Conservation (phyloP, 1,140 invertebrate species). For the Eueides isabella region DNA sequence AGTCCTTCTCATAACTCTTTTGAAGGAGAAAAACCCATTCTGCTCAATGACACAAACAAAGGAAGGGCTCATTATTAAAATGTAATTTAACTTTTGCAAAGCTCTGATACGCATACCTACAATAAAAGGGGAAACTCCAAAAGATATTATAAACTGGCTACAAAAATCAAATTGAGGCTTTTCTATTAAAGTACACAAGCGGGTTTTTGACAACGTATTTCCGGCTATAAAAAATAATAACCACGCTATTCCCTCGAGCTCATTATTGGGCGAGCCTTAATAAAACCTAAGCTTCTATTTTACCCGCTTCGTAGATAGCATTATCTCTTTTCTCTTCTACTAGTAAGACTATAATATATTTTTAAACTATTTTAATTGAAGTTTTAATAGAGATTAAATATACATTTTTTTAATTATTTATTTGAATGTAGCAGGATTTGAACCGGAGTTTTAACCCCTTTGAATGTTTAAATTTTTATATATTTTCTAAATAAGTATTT, state of each 20-base stretch:
- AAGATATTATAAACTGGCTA: not conserved
- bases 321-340: slow-evolving; percentile 16
- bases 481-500: too few species aligned
- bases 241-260: slow-evolving; percentile 32
- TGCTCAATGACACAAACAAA: not conserved
- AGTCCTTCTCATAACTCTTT: not conserved
- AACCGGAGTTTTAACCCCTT: too few species aligned
- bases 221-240: slow-evolving; percentile 41
- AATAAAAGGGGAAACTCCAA: not conserved
- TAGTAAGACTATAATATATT: not conserved
- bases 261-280: slow-evolving; percentile 38
- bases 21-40: not conserved
- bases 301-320: slow-evolving; percentile 19
- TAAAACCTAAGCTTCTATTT: slow-evolving; percentile 35
- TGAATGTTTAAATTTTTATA: too few species aligned
- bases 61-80: not conserved
- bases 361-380: not conserved
- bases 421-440: too few species aligned
- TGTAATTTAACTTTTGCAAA: slow-evolving; percentile 5
- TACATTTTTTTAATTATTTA: too few species aligned
- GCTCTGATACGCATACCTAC: not conserved
- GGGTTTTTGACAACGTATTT: slow-evolving; percentile 34
- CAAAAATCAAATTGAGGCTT: slow-evolving; percentile 12
- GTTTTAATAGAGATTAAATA: not conserved
- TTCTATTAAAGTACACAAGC: slow-evolving; percentile 18